A percentile compares a stretch with the other conserved stretches of the same genome.
Evolutionary conservation across 1,140 invertebrate species (phyloP).

Genomic region (Delia radicum): DNA sequence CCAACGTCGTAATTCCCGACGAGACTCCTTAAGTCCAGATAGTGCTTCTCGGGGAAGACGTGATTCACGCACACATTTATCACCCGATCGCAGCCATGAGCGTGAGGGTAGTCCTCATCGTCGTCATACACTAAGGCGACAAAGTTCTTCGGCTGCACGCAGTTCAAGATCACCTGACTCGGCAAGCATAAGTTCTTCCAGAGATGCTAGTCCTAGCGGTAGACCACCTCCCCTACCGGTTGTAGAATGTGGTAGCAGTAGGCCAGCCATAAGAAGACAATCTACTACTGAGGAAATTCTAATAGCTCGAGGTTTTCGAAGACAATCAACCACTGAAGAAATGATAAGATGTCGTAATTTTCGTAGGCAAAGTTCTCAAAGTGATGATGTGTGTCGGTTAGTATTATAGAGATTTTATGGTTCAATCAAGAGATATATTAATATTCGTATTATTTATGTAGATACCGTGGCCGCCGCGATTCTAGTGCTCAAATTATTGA

Average conservation of each 20-base stretch:
- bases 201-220: conserved; percentile 73
- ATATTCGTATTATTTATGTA: conserved; percentile 14
- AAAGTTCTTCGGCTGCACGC: conserved; percentile 74
- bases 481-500: conserved; percentile 88
- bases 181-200: conserved; percentile 70
- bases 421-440: background rate
- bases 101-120: conserved; percentile 70
- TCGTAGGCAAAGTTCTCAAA: conserved; percentile 76
- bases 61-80: conserved; percentile 75
- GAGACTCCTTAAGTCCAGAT: conserved; percentile 85
- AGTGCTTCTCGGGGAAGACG: conserved; percentile 73
- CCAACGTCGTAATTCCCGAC: conserved; percentile 69
- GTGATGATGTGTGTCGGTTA: conserved; percentile 70
- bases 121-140: conserved; percentile 67
- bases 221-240: conserved; percentile 59
- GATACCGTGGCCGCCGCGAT: conserved; percentile 76
- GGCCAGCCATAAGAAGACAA: conserved; percentile 75
- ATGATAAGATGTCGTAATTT: conserved; percentile 89
- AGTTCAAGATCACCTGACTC: conserved; percentile 70
- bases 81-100: conserved; percentile 74
- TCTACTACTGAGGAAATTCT: conserved; percentile 90
- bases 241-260: conserved; percentile 57
- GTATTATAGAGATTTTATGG: background rate
- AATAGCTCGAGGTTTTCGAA: conserved; percentile 82
- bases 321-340: conserved; percentile 88